These are phyloP conservation scores for Taeniopygia guttata DNA, from an alignment of 2,797 vertebrate species.

Conservation along the genomic window DNA sequence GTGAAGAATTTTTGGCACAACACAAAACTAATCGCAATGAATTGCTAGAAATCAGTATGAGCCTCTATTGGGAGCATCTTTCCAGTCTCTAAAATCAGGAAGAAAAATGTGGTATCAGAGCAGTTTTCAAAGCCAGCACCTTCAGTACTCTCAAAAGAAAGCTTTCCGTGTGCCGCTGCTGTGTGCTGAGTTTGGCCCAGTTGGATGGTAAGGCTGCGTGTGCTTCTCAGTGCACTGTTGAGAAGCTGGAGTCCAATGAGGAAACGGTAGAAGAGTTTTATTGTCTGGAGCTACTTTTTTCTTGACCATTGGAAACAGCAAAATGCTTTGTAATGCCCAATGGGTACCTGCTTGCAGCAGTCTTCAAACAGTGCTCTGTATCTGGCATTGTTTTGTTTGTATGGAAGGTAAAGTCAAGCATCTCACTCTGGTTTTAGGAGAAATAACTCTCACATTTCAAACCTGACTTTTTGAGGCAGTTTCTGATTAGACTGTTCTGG, in stretches of 20 bases:
- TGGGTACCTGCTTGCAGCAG: neutral
- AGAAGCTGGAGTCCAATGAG: neutral
- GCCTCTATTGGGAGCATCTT: rapidly evolving
- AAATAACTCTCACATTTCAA: neutral
- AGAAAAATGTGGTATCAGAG: neutral
- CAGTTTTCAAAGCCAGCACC: neutral
- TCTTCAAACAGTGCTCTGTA: neutral
- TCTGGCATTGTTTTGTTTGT: neutral
- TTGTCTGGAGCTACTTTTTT: neutral
- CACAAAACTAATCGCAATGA: neutral
- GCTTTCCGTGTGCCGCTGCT: rapidly evolving
- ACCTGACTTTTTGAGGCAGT: neutral
- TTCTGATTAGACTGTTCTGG: neutral
- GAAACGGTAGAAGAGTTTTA: neutral
- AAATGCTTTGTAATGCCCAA: neutral
- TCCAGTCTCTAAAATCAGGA: neutral
- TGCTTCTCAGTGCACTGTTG: neutral
- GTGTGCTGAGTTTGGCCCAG: neutral
- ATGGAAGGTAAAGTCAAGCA: neutral
- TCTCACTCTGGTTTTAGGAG: neutral
- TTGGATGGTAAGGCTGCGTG: neutral
- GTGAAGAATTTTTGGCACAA: neutral
- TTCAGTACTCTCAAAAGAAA: neutral
- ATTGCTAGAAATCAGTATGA: neutral
- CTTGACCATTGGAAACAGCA: neutral